phyloP scores from a whole-genome alignment of 2,888 invertebrate genomes.

The Sepiola atlantica region DNA sequence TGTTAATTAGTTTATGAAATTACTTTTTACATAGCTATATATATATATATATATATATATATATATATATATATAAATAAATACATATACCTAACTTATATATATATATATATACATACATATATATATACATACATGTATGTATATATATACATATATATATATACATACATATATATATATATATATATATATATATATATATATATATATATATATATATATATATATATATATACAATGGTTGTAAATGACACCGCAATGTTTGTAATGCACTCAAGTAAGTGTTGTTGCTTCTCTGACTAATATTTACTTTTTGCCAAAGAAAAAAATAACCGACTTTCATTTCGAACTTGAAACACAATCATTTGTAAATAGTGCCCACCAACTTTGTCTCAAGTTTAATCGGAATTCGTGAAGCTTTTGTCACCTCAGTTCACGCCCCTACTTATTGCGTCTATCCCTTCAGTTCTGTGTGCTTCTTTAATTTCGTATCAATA shows the following conservation, averaged over 20 bases:
- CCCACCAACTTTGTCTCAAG: neutral
- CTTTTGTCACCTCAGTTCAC: neutral
- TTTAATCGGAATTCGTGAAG: neutral
- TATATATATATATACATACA: neutral
- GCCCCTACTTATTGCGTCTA: neutral
- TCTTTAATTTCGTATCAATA: neutral
- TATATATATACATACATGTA: neutral
- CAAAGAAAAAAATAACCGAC: neutral
- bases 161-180: neutral
- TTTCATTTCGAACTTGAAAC: neutral
- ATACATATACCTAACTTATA: neutral
- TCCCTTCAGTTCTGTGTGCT: neutral
- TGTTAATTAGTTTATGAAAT: no score
- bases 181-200: neutral
- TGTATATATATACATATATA: neutral
- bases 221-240: neutral
- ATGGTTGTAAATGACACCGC: no score
- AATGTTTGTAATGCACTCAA: no score
- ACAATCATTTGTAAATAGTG: neutral
- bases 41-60: no score
- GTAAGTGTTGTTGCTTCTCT: neutral
- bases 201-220: neutral
- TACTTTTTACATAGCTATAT: no score
- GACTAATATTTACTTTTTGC: neutral
- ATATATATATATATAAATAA: no score